Percentiles rank a stretch among this genome's conserved stretches.
Conservation (phyloP, 37 sponge, comb jelly and placozoan genomes). For the Oscarella lobularis region DNA sequence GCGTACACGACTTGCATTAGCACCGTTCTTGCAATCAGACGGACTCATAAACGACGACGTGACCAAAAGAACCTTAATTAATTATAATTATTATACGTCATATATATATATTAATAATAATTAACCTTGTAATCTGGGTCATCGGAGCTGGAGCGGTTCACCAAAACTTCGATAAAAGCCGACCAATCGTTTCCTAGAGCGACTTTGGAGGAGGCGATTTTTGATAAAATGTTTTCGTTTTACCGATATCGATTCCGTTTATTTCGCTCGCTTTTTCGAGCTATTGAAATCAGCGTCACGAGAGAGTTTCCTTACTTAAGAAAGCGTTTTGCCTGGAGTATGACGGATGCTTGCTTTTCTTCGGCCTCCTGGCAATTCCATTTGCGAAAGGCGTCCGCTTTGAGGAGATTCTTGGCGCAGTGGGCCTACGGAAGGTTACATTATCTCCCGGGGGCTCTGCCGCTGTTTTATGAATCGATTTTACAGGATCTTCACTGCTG, state of each 20-base stretch:
- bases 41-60: slow-evolving; percentile 77
- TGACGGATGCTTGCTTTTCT: slow-evolving; percentile 68
- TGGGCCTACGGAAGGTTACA: no score
- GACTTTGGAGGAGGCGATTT: no score
- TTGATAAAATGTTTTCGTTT: not conserved
- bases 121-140: slow-evolving; percentile 10
- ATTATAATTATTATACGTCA: not conserved
- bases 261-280: slow-evolving; percentile 56
- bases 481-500: slow-evolving; percentile 73
- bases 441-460: no score
- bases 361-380: slow-evolving; percentile 64
- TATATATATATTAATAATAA: not conserved
- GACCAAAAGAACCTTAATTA: slow-evolving; percentile 43
- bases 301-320: not conserved
- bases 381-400: slow-evolving; percentile 53
- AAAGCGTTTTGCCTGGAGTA: slow-evolving; percentile 56
- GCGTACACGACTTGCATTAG: slow-evolving; percentile 53
- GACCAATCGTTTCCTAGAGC: slow-evolving; percentile 70
- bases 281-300: slow-evolving; percentile 14
- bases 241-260: slow-evolving; percentile 56
- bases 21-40: slow-evolving; percentile 73
- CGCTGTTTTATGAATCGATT: no score
- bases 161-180: slow-evolving; percentile 85
- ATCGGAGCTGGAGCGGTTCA: slow-evolving; percentile 34
- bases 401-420: slow-evolving; percentile 60